These are phyloP conservation scores for Notarius lentiginosus DNA, from an alignment of 2,113 vertebrate species.

Conservation along the genomic window DNA sequence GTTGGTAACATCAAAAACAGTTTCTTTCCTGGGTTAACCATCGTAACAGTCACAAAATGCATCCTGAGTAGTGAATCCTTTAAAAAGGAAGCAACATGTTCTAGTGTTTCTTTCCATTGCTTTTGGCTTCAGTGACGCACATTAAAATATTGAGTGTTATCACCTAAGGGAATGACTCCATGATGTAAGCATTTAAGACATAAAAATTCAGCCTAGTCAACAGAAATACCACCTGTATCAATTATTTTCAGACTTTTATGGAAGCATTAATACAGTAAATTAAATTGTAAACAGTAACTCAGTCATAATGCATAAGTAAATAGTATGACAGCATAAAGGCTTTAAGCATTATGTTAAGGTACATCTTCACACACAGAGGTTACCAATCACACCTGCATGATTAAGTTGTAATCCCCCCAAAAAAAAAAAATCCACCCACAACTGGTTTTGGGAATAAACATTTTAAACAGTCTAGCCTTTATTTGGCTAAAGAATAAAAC, in stretches of 20 bases:
- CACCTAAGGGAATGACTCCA: conserved; percentile 32
- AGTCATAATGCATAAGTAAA: not conserved
- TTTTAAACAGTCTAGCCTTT: not conserved
- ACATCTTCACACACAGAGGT: not conserved
- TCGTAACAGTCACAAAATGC: conserved; percentile 12
- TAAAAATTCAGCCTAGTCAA: conserved; percentile 39
- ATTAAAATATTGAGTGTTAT: conserved; percentile 38
- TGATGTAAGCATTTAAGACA: conserved; percentile 40
- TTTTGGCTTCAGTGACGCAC: conserved; percentile 37
- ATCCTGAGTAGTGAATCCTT: not conserved
- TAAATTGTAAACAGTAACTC: not conserved
- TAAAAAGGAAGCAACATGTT: conserved; percentile 41
- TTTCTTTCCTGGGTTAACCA: not conserved
- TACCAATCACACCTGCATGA: not conserved
- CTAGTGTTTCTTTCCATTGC: conserved; percentile 12
- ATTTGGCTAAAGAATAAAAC: not conserved
- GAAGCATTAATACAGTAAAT: not conserved
- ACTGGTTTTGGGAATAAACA: not conserved
- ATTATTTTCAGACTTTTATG: conserved; percentile 17
- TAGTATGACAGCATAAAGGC: not conserved
- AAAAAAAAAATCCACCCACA: too few species aligned
- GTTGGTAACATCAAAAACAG: not conserved
- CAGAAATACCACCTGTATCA: conserved; percentile 27
- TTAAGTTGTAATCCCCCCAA: too few species aligned
- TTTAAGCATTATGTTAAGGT: not conserved